phyloP scores from a whole-genome alignment of 2,888 invertebrate genomes.

The Drymonia ruficornis region DNA sequence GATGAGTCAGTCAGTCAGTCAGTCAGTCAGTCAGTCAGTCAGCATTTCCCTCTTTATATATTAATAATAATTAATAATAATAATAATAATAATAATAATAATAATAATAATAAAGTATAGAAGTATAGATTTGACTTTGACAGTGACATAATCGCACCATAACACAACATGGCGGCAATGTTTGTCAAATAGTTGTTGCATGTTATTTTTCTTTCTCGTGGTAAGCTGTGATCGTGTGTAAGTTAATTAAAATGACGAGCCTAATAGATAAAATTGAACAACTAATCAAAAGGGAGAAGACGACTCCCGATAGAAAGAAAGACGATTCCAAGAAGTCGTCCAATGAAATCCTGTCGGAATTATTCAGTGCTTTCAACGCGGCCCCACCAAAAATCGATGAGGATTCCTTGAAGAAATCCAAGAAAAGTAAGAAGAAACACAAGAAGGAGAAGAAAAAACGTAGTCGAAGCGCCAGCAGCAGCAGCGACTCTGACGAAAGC shows the following conservation, averaged over 20 bases:
- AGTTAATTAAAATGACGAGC: slow-evolving; percentile 54
- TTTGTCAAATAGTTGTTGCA: background rate
- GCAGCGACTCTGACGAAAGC: slow-evolving; percentile 65
- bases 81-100: no score
- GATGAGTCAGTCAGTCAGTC: no score
- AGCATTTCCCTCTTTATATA: no score
- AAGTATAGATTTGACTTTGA: no score
- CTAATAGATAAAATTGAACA: slow-evolving; percentile 76
- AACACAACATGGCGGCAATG: slow-evolving; percentile 1
- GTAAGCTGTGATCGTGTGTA: background rate
- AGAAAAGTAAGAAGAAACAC: slow-evolving; percentile 86
- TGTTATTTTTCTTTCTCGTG: no score
- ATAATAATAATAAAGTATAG: no score
- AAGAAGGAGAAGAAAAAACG: slow-evolving; percentile 85
- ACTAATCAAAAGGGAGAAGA: slow-evolving; percentile 75
- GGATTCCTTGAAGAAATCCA: slow-evolving; percentile 68
- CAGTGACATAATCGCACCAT: background rate
- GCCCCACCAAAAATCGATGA: slow-evolving; percentile 86
- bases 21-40: no score
- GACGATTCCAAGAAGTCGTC: slow-evolving; percentile 86
- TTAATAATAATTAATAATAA: no score
- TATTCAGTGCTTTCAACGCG: slow-evolving; percentile 91
- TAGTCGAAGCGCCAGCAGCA: slow-evolving; percentile 70
- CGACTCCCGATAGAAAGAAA: slow-evolving; percentile 74
- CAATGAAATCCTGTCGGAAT: slow-evolving; percentile 92